phyloP scores from a whole-genome alignment of 2,113 vertebrate species.

The Rhabdornis inornatus region DNA sequence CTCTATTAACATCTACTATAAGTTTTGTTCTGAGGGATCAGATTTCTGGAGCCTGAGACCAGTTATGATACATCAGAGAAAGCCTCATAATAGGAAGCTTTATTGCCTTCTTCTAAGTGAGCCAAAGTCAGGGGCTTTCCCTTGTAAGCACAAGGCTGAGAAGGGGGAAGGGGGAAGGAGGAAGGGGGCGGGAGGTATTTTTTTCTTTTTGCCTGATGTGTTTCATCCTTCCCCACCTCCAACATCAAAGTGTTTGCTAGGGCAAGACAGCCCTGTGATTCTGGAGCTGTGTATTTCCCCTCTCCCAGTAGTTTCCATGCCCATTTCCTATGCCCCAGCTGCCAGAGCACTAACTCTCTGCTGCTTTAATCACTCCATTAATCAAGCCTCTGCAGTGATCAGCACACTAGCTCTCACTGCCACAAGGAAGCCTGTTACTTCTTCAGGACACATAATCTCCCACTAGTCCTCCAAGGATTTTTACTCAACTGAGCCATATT shows the following conservation, averaged over 20 bases:
- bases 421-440: conserved; percentile 65
- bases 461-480: conserved; percentile 37
- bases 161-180: not conserved
- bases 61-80: conserved; percentile 60
- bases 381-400: conserved; percentile 58
- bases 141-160: conserved; percentile 9
- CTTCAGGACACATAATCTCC: conserved; percentile 66
- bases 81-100: conserved; percentile 58
- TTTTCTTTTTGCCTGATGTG: conserved; percentile 59
- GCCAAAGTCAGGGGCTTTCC: conserved; percentile 51
- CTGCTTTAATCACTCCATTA: conserved; percentile 66
- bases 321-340: conserved; percentile 66
- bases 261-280: conserved; percentile 50
- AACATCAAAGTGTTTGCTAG: conserved; percentile 64
- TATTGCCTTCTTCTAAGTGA: conserved; percentile 60
- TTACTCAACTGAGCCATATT: conserved; percentile 19
- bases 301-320: conserved; percentile 59
- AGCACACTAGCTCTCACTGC: conserved; percentile 34
- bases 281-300: conserved; percentile 59
- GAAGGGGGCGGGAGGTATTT: not conserved
- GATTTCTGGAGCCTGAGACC: conserved; percentile 65
- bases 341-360: conserved; percentile 61
- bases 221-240: conserved; percentile 68
- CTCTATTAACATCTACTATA: conserved; percentile 24
- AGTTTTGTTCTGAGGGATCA: conserved; percentile 41